A percentile compares a stretch with the other conserved stretches of the same genome.
These are phyloP conservation scores for Teleiodes luculella DNA, from an alignment of 2,888 invertebrate species.

Conservation along the genomic window DNA sequence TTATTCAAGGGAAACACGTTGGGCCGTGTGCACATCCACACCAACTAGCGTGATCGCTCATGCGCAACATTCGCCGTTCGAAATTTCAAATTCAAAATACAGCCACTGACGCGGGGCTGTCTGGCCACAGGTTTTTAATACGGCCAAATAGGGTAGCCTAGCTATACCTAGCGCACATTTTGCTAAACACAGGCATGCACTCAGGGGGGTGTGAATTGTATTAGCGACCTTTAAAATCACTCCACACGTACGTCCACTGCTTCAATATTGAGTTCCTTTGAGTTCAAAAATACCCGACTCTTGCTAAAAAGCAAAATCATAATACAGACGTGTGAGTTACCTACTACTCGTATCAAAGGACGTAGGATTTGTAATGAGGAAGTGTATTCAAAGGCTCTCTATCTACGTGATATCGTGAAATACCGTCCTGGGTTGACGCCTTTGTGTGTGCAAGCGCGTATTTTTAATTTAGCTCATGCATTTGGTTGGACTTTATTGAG, in stretches of 20 bases:
- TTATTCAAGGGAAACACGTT: constrained; percentile 8
- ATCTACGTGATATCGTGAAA: constrained; percentile 9
- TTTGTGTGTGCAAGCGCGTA: constrained; percentile 7
- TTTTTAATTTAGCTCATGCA: constrained; percentile 12
- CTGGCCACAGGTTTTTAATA: constrained; percentile 76
- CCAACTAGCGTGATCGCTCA: constrained; percentile 32
- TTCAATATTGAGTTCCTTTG: no score
- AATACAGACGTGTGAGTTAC: constrained; percentile 50
- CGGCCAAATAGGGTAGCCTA: constrained; percentile 67
- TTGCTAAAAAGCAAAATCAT: constrained; percentile 65
- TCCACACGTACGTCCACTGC: neutral
- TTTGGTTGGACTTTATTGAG: constrained; percentile 6
- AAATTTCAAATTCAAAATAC: constrained; percentile 68
- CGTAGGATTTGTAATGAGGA: constrained; percentile 49
- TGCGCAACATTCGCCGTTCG: constrained; percentile 55
- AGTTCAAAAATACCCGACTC: constrained; percentile 27
- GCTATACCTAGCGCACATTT: constrained; percentile 39
- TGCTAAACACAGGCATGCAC: constrained; percentile 24
- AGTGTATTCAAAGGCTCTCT: constrained; percentile 45
- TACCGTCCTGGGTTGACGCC: constrained; percentile 27
- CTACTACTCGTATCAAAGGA: constrained; percentile 67
- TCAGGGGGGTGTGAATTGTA: neutral
- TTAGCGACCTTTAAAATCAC: neutral
- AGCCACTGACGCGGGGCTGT: constrained; percentile 46
- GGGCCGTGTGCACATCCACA: constrained; percentile 18